Percentiles rank a stretch among this genome's conserved stretches.
Evolutionary conservation across 2,797 vertebrate species (phyloP).

Genomic region (Cephalopachus bancanus): DNA sequence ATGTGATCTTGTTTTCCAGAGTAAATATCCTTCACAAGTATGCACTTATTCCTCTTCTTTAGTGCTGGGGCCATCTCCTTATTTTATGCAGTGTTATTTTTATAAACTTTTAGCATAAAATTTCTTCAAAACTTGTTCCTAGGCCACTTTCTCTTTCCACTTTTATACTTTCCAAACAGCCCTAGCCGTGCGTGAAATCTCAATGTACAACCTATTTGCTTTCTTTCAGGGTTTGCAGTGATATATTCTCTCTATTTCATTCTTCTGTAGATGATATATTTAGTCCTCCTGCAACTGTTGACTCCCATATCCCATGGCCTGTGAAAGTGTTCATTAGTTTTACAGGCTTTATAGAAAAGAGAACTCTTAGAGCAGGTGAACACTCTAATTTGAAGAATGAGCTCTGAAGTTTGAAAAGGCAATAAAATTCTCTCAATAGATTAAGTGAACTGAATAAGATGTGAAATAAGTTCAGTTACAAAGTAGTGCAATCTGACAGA

Average conservation of each 20-base stretch:
- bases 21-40: neutral
- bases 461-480: neutral
- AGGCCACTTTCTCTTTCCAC: neutral
- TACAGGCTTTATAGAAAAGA: neutral
- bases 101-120: neutral
- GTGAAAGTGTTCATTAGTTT: constrained; percentile 31
- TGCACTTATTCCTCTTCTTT: neutral
- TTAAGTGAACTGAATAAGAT: neutral
- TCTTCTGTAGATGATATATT: neutral
- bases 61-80: neutral
- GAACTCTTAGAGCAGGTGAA: neutral
- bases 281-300: neutral
- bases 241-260: neutral
- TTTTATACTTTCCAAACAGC: neutral
- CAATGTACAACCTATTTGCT: neutral
- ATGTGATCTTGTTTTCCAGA: neutral
- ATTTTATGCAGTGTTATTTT: neutral
- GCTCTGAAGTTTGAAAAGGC: constrained; percentile 51
- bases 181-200: neutral
- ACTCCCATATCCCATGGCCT: neutral
- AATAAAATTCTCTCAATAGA: neutral
- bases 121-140: neutral
- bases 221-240: neutral
- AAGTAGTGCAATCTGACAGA: neutral
- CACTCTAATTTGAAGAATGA: neutral